These are phyloP conservation scores for Cylas formicarius DNA, from an alignment of 1,140 invertebrate species.

Conservation along the genomic window DNA sequence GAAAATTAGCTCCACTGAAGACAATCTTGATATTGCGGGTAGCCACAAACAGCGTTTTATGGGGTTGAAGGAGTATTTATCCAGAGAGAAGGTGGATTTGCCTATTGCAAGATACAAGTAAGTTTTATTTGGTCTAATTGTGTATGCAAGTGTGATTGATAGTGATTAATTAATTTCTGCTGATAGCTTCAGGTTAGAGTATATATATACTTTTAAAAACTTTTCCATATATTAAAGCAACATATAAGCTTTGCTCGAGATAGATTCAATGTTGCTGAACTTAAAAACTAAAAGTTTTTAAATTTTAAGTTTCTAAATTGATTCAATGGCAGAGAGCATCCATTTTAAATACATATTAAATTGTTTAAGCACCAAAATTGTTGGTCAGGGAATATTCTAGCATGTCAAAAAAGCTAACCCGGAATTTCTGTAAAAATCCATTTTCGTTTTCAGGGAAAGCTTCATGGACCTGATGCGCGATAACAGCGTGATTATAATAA, in stretches of 20 bases:
- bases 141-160: too few relatives aligned
- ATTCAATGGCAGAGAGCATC: too few relatives aligned
- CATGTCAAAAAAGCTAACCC: not conserved
- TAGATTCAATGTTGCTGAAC: not conserved
- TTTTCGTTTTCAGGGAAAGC: conserved; percentile 26
- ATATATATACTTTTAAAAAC: not conserved
- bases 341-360: not conserved
- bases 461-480: conserved; percentile 30
- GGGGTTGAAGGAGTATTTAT: conserved; percentile 19
- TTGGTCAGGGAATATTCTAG: not conserved
- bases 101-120: conserved; percentile 38
- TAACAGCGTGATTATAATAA: conserved; percentile 61
- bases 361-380: conserved; percentile 3
- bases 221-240: not conserved
- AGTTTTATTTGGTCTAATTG: conserved; percentile 10
- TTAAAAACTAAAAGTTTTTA: not conserved
- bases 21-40: conserved; percentile 10
- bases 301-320: conserved; percentile 3
- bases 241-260: not conserved
- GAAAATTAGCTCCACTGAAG: conserved; percentile 15
- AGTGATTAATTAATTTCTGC: too few relatives aligned
- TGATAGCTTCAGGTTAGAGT: not conserved
- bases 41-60: conserved; percentile 24
- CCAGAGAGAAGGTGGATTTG: conserved; percentile 33
- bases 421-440: not conserved